Evolutionary conservation across 2,113 vertebrate genomes (phyloP).

Genomic region (Odobenus rosmarus): DNA sequence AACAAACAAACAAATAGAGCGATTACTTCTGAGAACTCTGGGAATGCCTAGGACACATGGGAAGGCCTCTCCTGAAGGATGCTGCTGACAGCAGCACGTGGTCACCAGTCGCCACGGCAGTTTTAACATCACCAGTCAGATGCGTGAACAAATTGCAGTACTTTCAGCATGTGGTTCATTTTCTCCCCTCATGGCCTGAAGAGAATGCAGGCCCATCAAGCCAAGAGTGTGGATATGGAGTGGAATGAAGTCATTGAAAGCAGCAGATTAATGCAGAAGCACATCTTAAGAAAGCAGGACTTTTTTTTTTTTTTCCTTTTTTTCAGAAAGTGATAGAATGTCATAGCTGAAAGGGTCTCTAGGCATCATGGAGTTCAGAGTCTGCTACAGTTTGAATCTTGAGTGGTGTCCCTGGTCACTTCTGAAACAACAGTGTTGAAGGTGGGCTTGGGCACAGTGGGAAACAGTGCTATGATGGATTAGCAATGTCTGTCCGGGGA

Average conservation of each 20-base stretch:
- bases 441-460: background rate
- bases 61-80: background rate
- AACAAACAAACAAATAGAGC: background rate
- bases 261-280: background rate
- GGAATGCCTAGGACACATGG: background rate
- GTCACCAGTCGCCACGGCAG: background rate
- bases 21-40: background rate
- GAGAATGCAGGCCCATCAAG: background rate
- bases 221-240: background rate
- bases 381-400: background rate
- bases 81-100: slow-evolving; percentile 43
- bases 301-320: background rate
- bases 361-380: background rate
- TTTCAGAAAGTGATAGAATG: background rate
- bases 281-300: background rate
- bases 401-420: background rate
- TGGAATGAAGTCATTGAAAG: slow-evolving; percentile 8
- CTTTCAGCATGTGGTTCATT: slow-evolving; percentile 16
- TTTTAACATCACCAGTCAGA: background rate
- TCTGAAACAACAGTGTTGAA: background rate
- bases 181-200: background rate
- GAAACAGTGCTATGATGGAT: background rate
- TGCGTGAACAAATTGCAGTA: background rate
- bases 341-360: background rate
- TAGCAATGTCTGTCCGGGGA: background rate